Conservation (phyloP, 1,140 invertebrate genomes). For the Drosophila pseudoananassae region DNA sequence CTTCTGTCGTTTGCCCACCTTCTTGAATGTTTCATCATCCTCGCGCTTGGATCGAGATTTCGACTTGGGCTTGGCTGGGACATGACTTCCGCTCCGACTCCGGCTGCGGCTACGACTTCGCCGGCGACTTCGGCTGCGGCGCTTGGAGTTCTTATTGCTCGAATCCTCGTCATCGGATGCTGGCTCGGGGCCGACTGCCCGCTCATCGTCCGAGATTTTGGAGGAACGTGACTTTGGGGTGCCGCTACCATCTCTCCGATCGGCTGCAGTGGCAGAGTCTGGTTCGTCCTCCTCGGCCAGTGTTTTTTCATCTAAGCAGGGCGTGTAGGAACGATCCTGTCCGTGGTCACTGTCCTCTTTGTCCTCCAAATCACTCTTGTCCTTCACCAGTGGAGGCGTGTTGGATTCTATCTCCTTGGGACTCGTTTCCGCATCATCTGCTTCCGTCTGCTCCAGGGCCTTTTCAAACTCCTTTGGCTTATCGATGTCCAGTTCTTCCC, state of each 20-base stretch:
- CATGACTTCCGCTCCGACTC: conserved; percentile 7
- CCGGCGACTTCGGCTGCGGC: conserved; percentile 49
- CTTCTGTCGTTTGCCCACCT: conserved; percentile 91
- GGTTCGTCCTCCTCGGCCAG: conserved; percentile 63
- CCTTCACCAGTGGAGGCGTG: conserved; percentile 1
- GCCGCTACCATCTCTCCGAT: background rate
- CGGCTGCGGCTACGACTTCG: conserved; percentile 37
- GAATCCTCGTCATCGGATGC: conserved; percentile 89
- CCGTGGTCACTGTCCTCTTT: conserved; percentile 39
- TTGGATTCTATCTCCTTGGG: conserved; percentile 11
- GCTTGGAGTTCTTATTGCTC: conserved; percentile 74
- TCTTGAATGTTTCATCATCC: conserved; percentile 89
- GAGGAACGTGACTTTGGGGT: conserved; percentile 17
- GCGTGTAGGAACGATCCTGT: conserved; percentile 87
- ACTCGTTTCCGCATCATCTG: background rate
- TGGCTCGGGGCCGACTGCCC: conserved; percentile 89
- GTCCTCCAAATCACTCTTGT: background rate
- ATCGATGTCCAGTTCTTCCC: conserved; percentile 81
- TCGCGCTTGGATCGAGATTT: conserved; percentile 63
- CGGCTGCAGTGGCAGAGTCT: background rate
- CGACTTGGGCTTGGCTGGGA: conserved; percentile 25
- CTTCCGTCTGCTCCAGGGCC: conserved; percentile 35
- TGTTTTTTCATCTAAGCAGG: conserved; percentile 87
- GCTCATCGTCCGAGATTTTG: conserved; percentile 43
- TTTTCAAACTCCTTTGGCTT: conserved; percentile 76